These are phyloP conservation scores for Bos taurus DNA, from an alignment of 2,113 vertebrate genomes.

Conservation along the genomic window DNA sequence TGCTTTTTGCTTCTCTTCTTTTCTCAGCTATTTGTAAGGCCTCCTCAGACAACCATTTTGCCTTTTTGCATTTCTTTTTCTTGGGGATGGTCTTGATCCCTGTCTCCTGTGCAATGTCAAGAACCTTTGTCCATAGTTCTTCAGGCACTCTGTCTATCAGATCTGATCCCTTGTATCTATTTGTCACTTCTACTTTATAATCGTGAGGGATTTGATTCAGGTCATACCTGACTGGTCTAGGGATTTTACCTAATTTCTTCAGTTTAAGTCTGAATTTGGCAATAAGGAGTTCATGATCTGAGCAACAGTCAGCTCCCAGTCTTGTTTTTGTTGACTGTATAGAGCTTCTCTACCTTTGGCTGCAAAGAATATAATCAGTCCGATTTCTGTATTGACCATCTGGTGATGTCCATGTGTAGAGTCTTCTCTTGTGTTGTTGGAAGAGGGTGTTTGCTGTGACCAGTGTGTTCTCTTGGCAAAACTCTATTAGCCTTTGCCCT, in stretches of 20 bases:
- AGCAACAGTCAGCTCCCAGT: neutral
- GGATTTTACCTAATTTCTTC: neutral
- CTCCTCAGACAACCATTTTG: neutral
- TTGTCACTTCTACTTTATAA: neutral
- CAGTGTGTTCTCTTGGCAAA: neutral
- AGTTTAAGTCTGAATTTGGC: neutral
- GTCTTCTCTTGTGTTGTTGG: neutral
- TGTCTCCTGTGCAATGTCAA: neutral
- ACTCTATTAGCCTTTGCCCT: neutral
- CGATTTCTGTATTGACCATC: neutral
- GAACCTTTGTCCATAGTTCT: neutral
- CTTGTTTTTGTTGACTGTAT: neutral
- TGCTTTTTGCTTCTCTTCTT: rapidly evolving
- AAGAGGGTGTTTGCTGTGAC: neutral
- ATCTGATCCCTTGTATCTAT: neutral
- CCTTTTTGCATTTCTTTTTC: neutral
- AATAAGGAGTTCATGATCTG: neutral
- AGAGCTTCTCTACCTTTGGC: neutral
- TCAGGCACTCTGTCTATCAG: neutral
- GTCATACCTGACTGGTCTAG: neutral
- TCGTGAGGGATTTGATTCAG: neutral
- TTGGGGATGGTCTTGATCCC: neutral
- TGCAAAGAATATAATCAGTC: neutral
- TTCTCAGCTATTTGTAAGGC: neutral
- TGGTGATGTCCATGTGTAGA: neutral